phyloP scores from a whole-genome alignment of 2,888 invertebrate species.

The Monochamus alternatus region DNA sequence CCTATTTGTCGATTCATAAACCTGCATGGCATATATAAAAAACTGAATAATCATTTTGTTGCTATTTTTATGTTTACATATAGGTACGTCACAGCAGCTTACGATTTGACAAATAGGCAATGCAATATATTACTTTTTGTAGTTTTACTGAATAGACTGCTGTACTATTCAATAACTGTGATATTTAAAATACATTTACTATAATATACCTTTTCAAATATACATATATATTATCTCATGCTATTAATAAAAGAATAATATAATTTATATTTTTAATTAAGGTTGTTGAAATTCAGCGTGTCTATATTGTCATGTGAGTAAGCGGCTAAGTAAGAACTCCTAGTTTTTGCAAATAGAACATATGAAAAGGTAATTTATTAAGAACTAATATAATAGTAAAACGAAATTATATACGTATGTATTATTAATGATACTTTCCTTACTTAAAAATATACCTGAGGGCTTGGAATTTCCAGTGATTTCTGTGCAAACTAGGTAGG shows the following conservation, averaged over 20 bases:
- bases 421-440: conserved; percentile 22
- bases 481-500: conserved; percentile 15
- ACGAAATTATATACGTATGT: neutral
- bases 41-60: conserved; percentile 1
- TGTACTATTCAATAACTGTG: conserved; percentile 61
- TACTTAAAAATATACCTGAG: conserved; percentile 11
- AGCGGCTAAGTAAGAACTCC: conserved; percentile 24
- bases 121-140: conserved; percentile 39
- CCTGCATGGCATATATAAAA: neutral
- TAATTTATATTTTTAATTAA: conserved; percentile 43
- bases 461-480: conserved; percentile 37
- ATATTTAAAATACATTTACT: conserved; percentile 63
- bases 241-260: conserved; percentile 42
- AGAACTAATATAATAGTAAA: conserved; percentile 1
- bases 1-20: conserved; percentile 14
- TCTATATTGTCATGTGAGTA: conserved; percentile 25
- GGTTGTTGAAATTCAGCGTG: conserved; percentile 42
- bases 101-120: conserved; percentile 11
- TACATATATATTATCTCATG: conserved; percentile 44
- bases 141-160: conserved; percentile 42
- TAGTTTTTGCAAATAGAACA: conserved; percentile 15
- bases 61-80: neutral
- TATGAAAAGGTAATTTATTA: conserved; percentile 17
- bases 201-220: conserved; percentile 48
- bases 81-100: neutral